These are phyloP conservation scores for Yoshiicerus persimilis DNA, from an alignment of 1,140 invertebrate species.

Conservation along the genomic window DNA sequence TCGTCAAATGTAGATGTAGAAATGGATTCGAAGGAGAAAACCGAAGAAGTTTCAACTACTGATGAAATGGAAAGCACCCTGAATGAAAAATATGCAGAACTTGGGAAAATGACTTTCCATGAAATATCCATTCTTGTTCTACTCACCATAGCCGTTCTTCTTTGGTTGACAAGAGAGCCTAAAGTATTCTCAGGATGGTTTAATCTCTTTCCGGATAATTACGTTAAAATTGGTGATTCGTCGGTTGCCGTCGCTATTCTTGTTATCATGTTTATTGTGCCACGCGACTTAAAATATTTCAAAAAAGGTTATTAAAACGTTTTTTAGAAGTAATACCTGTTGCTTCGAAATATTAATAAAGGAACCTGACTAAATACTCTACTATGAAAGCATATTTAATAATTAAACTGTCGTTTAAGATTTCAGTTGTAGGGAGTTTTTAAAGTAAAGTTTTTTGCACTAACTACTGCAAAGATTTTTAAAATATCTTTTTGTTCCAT, in stretches of 20 bases:
- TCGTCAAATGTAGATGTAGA: neutral
- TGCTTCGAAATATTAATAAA: too few species aligned
- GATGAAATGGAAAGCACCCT: neutral
- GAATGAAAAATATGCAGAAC: neutral
- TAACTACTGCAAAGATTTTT: too few species aligned
- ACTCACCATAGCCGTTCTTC: slow-evolving; percentile 58
- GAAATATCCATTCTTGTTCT: slow-evolving; percentile 56
- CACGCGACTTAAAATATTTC: slow-evolving; percentile 39
- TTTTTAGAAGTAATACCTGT: neutral
- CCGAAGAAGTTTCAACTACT: neutral
- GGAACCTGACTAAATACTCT: too few species aligned
- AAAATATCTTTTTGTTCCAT: too few species aligned
- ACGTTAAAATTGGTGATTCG: slow-evolving; percentile 53
- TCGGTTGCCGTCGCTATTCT: slow-evolving; percentile 55
- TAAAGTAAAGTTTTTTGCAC: too few species aligned
- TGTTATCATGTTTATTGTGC: slow-evolving; percentile 55
- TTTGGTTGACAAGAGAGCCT: slow-evolving; percentile 62
- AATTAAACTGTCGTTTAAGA: neutral
- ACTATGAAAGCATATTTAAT: too few species aligned
- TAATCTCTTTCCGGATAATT: slow-evolving; percentile 50
- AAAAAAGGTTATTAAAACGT: neutral
- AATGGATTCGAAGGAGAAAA: too few species aligned
- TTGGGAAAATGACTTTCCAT: slow-evolving; percentile 55
- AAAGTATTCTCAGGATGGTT: slow-evolving; percentile 61
- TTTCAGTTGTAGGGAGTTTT: too few species aligned